Percentiles rank a stretch among this genome's conserved stretches.
Evolutionary conservation across 1,140 invertebrate genomes (phyloP).

Genomic region (Nebria ingens): DNA sequence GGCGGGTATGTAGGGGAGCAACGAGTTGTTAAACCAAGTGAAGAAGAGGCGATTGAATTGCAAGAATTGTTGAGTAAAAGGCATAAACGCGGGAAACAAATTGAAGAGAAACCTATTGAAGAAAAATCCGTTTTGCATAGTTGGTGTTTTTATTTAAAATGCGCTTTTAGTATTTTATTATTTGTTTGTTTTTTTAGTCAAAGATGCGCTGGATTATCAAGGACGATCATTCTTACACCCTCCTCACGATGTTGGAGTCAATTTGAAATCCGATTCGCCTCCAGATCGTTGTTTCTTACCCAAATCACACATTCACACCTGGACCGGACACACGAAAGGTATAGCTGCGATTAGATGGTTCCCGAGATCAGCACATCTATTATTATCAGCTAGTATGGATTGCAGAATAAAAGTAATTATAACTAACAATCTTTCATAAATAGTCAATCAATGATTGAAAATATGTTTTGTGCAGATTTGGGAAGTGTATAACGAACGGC

Average conservation of each 20-base stretch:
- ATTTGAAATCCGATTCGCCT: slow-evolving; percentile 80
- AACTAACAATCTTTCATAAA: background rate
- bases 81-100: slow-evolving; percentile 69
- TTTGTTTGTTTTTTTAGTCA: slow-evolving; percentile 51
- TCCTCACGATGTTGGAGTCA: slow-evolving; percentile 93
- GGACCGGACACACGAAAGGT: slow-evolving; percentile 96
- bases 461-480: slow-evolving; percentile 60
- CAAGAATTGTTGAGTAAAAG: slow-evolving; percentile 93
- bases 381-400: slow-evolving; percentile 96
- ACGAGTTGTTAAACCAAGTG: slow-evolving; percentile 74
- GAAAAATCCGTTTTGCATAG: slow-evolving; percentile 93
- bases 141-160: slow-evolving; percentile 38
- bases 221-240: slow-evolving; percentile 89
- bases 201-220: slow-evolving; percentile 92
- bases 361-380: slow-evolving; percentile 85
- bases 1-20: slow-evolving; percentile 88
- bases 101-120: slow-evolving; percentile 86
- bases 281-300: slow-evolving; percentile 96
- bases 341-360: slow-evolving; percentile 94
- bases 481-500: slow-evolving; percentile 94
- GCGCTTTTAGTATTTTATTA: slow-evolving; percentile 8
- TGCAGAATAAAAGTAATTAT: slow-evolving; percentile 75
- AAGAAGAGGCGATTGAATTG: slow-evolving; percentile 83
- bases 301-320: slow-evolving; percentile 93
- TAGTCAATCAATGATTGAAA: slow-evolving; percentile 3